A percentile compares a stretch with the other conserved stretches of the same genome.
These are phyloP conservation scores for Pungitius pungitius DNA, from an alignment of 2,113 vertebrate species.

Conservation along the genomic window DNA sequence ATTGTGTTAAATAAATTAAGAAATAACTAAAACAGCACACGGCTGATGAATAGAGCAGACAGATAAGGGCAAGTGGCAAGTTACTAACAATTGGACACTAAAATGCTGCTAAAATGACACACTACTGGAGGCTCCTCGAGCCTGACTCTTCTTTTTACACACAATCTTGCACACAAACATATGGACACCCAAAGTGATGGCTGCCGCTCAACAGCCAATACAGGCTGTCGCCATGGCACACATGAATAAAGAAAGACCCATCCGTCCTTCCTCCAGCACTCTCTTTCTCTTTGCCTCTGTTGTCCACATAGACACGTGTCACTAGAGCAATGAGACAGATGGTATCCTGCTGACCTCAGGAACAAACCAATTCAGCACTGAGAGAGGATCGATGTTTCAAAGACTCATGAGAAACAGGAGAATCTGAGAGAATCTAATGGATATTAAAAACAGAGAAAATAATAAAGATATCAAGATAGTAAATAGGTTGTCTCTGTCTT, in stretches of 20 bases:
- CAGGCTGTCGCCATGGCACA: conserved; percentile 53
- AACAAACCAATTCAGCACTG: conserved; percentile 50
- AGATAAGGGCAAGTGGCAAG: conserved; percentile 32
- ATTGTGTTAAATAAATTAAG: conserved; percentile 6
- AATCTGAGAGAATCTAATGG: not conserved
- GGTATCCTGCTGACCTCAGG: conserved; percentile 64
- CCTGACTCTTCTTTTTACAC: conserved; percentile 35
- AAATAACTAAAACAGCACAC: conserved; percentile 30
- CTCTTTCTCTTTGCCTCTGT: conserved; percentile 50
- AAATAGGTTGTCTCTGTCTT: conserved; percentile 7
- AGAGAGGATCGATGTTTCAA: conserved; percentile 22
- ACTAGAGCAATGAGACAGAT: conserved; percentile 74
- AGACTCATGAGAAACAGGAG: conserved; percentile 11
- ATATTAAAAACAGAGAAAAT: conserved; percentile 6
- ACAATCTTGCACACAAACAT: conserved; percentile 30
- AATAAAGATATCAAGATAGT: conserved; percentile 10
- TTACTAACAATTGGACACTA: conserved; percentile 20
- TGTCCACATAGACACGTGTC: conserved; percentile 72
- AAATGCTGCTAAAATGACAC: conserved; percentile 61
- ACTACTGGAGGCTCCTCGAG: conserved; percentile 38
- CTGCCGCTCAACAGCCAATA: conserved; percentile 41
- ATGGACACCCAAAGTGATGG: conserved; percentile 46
- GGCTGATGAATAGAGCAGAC: conserved; percentile 38
- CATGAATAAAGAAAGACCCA: conserved; percentile 49
- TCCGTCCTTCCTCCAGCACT: conserved; percentile 18